Evolutionary conservation across 2,113 vertebrate species (phyloP), one percentile per base, ranked within the genome.

Genomic region (Larimichthys polyactis): DNA sequence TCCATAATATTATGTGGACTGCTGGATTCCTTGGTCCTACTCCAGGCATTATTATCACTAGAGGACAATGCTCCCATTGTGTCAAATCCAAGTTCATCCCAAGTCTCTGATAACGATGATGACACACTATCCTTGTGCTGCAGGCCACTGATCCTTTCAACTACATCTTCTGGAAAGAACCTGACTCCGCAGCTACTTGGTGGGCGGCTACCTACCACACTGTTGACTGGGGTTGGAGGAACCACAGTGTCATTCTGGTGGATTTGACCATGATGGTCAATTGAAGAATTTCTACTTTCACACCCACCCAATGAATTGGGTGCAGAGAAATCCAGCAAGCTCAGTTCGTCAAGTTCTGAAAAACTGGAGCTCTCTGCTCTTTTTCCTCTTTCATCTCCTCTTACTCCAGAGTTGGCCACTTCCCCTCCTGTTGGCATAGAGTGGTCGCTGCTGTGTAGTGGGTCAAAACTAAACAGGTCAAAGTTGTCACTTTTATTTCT

Each of bases 221-320:
- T 98, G 77, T 97, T 99, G 93, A 96, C 95, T 29, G 96, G 97
- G 69, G 97, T 97, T 81, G 96, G 96, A 74, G 97, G 97, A 75
- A 97, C 93, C 77, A 94, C 94, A 40, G 94, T 95, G 59, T 96
- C 95, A 62, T 74, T 78, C 27, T 55, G 83, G n/a, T 74, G 67
- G 20, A 91, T 91, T 64, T 90, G 89, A 84, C 89, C 91, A 78
- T 72, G 83, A 7, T 85, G 82, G 67, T 91, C 87, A 66, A 71
- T 57, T 66, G 82, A 88, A 24, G 75, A 87, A 71, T 73, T 65
- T 65, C 79, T 70, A 65, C 85, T 89, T 74, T 89, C 89, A 29
- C 90, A 64, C 9, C 91, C 94, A 22, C 94, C 92, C 64, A 93
- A 75, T 75, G 81, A 93, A 87, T 92, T 91, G 22, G 87, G 72